phyloP scores from a whole-genome alignment of 1,140 invertebrate genomes.

The Drosophila paulistorum region DNA sequence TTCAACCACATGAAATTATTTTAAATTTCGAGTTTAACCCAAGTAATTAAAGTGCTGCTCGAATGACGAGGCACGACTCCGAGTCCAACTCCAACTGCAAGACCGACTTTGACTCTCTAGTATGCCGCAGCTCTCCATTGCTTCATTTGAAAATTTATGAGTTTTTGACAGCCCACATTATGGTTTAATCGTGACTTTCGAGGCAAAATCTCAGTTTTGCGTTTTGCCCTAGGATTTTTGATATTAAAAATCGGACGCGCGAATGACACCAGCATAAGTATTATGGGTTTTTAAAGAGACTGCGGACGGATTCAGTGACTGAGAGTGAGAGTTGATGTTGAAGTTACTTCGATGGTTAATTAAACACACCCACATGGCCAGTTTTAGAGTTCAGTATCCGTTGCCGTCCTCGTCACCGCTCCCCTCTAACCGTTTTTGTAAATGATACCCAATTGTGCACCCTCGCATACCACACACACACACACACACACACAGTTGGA shows the following conservation, averaged over 20 bases:
- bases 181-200: slow-evolving; percentile 81
- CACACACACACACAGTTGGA: slow-evolving; percentile 9
- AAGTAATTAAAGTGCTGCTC: slow-evolving; percentile 71
- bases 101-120: slow-evolving; percentile 31
- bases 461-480: background rate
- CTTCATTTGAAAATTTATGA: slow-evolving; percentile 79
- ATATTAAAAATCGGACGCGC: slow-evolving; percentile 70
- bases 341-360: slow-evolving; percentile 44
- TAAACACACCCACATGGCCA: slow-evolving; percentile 68
- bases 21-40: slow-evolving; percentile 77
- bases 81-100: slow-evolving; percentile 28
- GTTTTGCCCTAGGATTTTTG: slow-evolving; percentile 63
- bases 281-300: slow-evolving; percentile 11
- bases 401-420: background rate
- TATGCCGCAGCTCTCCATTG: slow-evolving; percentile 19
- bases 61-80: slow-evolving; percentile 54
- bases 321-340: slow-evolving; percentile 21
- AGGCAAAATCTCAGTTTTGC: slow-evolving; percentile 51
- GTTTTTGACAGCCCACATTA: slow-evolving; percentile 81
- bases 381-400: slow-evolving; percentile 15
- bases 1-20: slow-evolving; percentile 55
- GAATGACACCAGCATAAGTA: slow-evolving; percentile 72
- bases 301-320: background rate
- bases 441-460: slow-evolving; percentile 52
- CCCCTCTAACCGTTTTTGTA: slow-evolving; percentile 12